Evolutionary conservation across 30 jellyfish, hydroid and myxozoan genomes (phyloP).

Genomic region (Mastigias papua): DNA sequence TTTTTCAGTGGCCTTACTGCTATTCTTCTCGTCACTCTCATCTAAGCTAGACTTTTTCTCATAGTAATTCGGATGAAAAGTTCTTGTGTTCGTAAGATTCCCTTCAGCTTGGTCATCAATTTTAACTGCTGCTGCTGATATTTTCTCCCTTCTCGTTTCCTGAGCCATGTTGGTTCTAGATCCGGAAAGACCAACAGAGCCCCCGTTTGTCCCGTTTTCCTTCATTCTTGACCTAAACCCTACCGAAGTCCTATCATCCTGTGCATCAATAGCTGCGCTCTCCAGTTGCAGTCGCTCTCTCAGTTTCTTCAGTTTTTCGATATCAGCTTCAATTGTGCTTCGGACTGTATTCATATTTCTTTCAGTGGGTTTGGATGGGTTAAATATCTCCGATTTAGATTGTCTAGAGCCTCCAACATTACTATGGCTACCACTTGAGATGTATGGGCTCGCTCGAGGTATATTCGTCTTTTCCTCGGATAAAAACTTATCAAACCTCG

Average conservation of each 20-base stretch:
- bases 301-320: conserved; percentile 34
- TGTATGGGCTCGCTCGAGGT: conserved; percentile 15
- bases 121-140: neutral
- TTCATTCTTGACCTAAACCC: conserved; percentile 18
- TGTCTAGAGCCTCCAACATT: neutral
- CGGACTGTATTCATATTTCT: neutral
- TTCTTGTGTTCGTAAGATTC: neutral
- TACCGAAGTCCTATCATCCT: neutral
- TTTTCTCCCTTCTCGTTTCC: neutral
- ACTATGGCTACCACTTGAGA: neutral
- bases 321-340: conserved; percentile 36
- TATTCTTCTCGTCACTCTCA: neutral
- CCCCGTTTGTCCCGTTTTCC: neutral
- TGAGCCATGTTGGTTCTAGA: neutral
- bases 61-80: neutral
- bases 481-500: conserved; percentile 34
- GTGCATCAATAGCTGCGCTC: conserved; percentile 26
- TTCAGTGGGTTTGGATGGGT: conserved; percentile 20
- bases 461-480: conserved; percentile 38
- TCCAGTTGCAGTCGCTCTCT: conserved; percentile 17
- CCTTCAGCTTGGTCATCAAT: neutral
- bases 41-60: neutral
- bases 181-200: neutral
- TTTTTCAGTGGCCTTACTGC: neutral
- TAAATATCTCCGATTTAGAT: neutral